Evolutionary conservation across 2,113 vertebrate genomes (phyloP).

Genomic region (Myxocyprinus asiaticus): DNA sequence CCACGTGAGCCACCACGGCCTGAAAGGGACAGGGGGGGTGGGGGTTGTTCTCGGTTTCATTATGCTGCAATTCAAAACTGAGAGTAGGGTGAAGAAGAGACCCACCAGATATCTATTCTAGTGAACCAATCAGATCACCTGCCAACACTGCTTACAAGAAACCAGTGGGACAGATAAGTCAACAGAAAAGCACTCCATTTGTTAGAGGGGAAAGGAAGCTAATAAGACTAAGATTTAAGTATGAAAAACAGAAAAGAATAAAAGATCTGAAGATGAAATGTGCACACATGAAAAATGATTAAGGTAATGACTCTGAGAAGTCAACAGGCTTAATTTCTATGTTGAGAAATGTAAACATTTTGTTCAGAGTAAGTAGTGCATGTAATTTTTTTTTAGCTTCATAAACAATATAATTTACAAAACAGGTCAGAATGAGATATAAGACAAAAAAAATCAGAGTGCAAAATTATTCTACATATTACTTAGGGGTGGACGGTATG

Average conservation of each 20-base stretch:
- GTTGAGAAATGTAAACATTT: neutral
- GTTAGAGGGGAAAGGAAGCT: conserved; percentile 25
- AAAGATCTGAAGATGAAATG: neutral
- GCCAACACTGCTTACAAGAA: conserved; percentile 6
- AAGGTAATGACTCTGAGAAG: neutral
- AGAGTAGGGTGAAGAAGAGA: conserved; percentile 2
- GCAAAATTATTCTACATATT: neutral
- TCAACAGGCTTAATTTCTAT: neutral
- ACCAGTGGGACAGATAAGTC: conserved; percentile 7
- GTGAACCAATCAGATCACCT: conserved; percentile 12
- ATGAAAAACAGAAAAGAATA: conserved; percentile 3
- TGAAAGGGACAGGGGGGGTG: conserved; percentile 74
- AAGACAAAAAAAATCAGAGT: neutral
- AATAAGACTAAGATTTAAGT: conserved; percentile 12
- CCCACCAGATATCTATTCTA: conserved; percentile 28
- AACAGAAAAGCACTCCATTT: conserved; percentile 5
- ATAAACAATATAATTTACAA: no score
- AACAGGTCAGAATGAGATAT: neutral
- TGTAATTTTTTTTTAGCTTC: no score
- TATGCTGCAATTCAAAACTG: conserved; percentile 32
- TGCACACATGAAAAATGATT: conserved; percentile 8
- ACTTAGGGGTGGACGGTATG: neutral
- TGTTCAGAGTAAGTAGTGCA: neutral
- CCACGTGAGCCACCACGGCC: conserved; percentile 84
- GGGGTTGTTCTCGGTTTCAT: conserved; percentile 59